Percentiles rank a stretch among this genome's conserved stretches.
phyloP scores from a whole-genome alignment of 2,888 invertebrate genomes.

The Epirrhoe tristata region DNA sequence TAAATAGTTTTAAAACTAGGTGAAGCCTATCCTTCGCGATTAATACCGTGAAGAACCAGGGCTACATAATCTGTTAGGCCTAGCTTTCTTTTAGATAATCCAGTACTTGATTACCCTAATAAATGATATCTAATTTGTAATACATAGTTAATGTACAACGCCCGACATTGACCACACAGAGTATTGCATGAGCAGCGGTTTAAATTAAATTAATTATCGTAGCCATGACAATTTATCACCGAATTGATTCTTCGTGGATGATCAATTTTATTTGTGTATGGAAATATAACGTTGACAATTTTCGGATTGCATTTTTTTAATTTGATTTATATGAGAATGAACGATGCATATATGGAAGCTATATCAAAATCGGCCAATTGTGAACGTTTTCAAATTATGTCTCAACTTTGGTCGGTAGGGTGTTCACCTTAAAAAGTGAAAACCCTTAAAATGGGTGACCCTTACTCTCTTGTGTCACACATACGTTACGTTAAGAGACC shows the following conservation, averaged over 20 bases:
- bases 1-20: too few species aligned
- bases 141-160: background rate
- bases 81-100: too few species aligned
- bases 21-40: too few species aligned
- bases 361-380: background rate
- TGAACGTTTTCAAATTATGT: background rate
- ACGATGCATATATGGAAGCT: background rate
- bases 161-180: slow-evolving; percentile 12
- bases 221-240: slow-evolving; percentile 12
- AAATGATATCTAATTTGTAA: background rate
- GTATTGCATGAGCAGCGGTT: slow-evolving; percentile 25
- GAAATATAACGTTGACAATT: background rate
- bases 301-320: background rate
- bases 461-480: too few species aligned
- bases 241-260: slow-evolving; percentile 1
- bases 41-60: too few species aligned
- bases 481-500: too few species aligned
- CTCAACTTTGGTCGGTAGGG: too few species aligned
- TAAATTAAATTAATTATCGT: slow-evolving; percentile 21
- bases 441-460: too few species aligned
- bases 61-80: too few species aligned
- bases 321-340: background rate
- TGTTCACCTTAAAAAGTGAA: too few species aligned
- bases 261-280: background rate
- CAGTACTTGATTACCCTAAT: background rate